Base-by-base conservation (phyloP, 2,797 vertebrate genomes). In the Sandelia bainsii region DNA sequence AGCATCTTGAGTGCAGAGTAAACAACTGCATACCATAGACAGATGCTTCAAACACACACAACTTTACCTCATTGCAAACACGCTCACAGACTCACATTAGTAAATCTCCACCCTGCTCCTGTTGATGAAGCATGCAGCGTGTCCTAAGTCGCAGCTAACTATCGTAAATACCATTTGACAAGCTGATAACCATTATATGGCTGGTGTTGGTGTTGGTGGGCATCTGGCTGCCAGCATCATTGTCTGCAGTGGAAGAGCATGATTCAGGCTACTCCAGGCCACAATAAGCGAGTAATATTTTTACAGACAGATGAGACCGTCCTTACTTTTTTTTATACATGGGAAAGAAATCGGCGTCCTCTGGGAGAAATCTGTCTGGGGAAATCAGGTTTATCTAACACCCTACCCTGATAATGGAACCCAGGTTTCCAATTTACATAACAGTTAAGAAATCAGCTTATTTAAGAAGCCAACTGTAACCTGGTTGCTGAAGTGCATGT, bases 141-240 rank as follows among this genome's bases (percentile, higher is more conserved):
- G 68, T 70, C 68, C 50, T 22, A 39, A 83, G 72, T 88, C 80
- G 29, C 86, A 84, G 81, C 67, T 79, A 62, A 39, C 70, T 29
- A 11, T 75, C 73, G 79, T 91, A 92, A 91, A 93, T 84, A 82
- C 87, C 85, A 85, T 91, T 80, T 89, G 82, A 90, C 83, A 50
- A 78, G 67, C 77, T 85, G 83, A 87, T 79, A 77, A 77, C 54
- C 66, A 27, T 69, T 86, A 79, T 72, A 75, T 11, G 62, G 60
- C 81, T 40, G 37, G 1, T 50, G 69, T 20, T 32, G 65, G 23
- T 23, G 59, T 11, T 59, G 82, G 32, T 12, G 40, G 77, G 64
- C 73, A 62, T 84, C 81, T 80, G 84, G 40, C 75, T 19, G 57
- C 37, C 29, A 32, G 29, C 29, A 32, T 32, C 5, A 1, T 6